Conservation (phyloP, 1,140 invertebrate species). For the Leptopilina clavipes region DNA sequence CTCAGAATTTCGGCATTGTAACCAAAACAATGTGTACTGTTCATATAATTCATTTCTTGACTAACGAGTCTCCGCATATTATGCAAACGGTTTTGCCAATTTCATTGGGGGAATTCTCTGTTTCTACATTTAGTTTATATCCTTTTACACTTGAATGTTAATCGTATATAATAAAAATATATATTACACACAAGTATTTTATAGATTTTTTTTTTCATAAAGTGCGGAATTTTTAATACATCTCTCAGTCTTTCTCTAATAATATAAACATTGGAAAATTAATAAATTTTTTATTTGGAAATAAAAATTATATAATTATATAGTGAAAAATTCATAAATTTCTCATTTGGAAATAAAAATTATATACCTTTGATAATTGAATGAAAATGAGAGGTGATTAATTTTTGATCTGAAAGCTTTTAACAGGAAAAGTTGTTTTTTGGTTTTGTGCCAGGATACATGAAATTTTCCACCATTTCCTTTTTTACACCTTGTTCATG, state of each 20-base stretch:
- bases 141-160: conserved; percentile 3
- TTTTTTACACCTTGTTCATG: conserved; percentile 12
- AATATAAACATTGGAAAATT: too few species aligned
- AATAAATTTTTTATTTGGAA: too few species aligned
- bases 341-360: not conserved
- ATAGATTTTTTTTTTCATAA: too few species aligned
- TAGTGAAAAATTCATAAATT: not conserved
- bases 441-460: conserved; percentile 11
- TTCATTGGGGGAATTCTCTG: conserved; percentile 14
- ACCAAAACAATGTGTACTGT: conserved; percentile 34
- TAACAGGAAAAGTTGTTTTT: conserved; percentile 9
- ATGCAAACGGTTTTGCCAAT: conserved; percentile 21
- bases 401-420: conserved; percentile 26
- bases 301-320: too few species aligned
- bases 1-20: conserved; percentile 23
- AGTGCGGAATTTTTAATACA: too few species aligned
- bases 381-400: conserved; percentile 8
- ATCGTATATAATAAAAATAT: too few species aligned
- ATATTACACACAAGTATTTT: too few species aligned
- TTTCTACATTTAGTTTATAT: conserved; percentile 8
- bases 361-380: not conserved
- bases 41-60: conserved; percentile 34
- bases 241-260: too few species aligned
- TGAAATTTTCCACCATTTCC: conserved; percentile 16
- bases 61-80: conserved; percentile 27